These are phyloP conservation scores for Pseudachorutes palmiensis DNA, from an alignment of 1,140 invertebrate genomes.

Conservation along the genomic window DNA sequence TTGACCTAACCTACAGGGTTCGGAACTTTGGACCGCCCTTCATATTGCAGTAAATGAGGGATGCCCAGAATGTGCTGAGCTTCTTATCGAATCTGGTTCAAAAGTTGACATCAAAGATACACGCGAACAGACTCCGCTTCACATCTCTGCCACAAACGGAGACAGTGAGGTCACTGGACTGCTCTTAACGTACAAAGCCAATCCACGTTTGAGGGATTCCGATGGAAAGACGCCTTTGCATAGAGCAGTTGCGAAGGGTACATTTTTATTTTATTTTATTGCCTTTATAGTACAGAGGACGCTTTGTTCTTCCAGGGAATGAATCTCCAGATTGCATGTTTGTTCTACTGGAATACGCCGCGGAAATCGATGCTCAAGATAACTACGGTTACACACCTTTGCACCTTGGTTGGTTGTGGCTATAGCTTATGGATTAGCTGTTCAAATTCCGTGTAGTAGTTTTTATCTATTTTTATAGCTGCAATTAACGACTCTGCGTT, in stretches of 20 bases:
- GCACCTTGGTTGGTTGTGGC: slow-evolving; percentile 56
- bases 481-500: slow-evolving; percentile 70
- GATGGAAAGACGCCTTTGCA: slow-evolving; percentile 54
- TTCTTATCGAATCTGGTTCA: slow-evolving; percentile 53
- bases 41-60: slow-evolving; percentile 24
- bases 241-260: slow-evolving; percentile 52
- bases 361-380: slow-evolving; percentile 68
- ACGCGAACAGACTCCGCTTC: slow-evolving; percentile 15
- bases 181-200: slow-evolving; percentile 16
- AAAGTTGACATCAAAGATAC: slow-evolving; percentile 45
- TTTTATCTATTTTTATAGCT: slow-evolving; percentile 49
- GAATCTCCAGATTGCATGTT: slow-evolving; percentile 8
- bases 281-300: not conserved
- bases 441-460: not conserved
- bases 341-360: slow-evolving; percentile 50
- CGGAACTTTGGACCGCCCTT: slow-evolving; percentile 14
- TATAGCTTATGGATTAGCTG: not conserved
- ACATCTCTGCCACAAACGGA: slow-evolving; percentile 12
- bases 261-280: not conserved
- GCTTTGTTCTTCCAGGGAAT: not conserved
- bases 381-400: slow-evolving; percentile 80
- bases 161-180: not conserved
- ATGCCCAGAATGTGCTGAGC: not conserved
- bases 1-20: not conserved
- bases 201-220: slow-evolving; percentile 41